Conservation (phyloP, 2,797 vertebrate species). For the Galago senegalensis region DNA sequence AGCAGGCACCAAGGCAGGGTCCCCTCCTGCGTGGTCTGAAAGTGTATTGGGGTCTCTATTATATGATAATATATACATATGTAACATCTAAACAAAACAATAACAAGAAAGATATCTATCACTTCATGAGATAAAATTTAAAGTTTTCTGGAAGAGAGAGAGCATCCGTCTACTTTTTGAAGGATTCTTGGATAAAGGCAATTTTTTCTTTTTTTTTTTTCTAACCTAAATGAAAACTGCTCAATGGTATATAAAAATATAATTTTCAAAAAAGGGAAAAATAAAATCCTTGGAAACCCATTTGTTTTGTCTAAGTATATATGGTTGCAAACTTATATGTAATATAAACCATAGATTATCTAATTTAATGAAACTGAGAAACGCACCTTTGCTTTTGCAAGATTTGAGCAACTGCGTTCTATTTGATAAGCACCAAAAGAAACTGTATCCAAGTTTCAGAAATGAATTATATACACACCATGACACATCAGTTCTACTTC, state of each 20-base stretch:
- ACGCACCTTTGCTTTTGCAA: not conserved
- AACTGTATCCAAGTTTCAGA: conserved; percentile 21
- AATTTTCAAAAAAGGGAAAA: conserved; percentile 76
- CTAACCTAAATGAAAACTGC: conserved; percentile 78
- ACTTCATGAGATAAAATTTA: not conserved
- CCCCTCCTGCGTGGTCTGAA: not conserved
- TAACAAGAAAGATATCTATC: not conserved
- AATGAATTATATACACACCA: not conserved
- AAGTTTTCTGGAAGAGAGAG: not conserved
- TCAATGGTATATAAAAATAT: conserved; percentile 80
- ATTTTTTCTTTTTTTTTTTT: not conserved
- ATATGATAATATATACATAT: not conserved
- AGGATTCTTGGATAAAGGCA: not conserved
- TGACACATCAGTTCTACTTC: not conserved
- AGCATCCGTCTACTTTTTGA: not conserved
- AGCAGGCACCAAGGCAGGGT: not conserved
- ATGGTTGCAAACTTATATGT: conserved; percentile 71
- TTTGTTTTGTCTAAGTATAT: conserved; percentile 75
- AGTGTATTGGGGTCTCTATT: not conserved
- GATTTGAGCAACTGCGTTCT: not conserved
- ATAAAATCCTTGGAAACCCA: conserved; percentile 78
- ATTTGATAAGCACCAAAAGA: not conserved
- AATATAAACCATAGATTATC: conserved; percentile 16
- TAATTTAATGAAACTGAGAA: not conserved
- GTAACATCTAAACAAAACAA: not conserved